phyloP scores from a whole-genome alignment of 2,888 invertebrate genomes.

The Harpalus rufipes region DNA sequence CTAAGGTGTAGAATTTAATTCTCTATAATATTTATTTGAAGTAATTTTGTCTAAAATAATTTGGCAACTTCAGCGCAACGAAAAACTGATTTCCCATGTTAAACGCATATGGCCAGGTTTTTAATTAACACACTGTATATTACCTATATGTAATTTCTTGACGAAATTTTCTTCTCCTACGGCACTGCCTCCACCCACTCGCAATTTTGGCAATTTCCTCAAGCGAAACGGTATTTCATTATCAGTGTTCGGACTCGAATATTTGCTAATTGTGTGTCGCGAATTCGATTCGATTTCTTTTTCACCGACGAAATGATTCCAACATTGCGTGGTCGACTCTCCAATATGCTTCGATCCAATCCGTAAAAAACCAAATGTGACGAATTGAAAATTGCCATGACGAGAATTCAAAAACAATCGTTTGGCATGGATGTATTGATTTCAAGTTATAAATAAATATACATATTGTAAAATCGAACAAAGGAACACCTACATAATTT shows the following conservation, averaged over 20 bases:
- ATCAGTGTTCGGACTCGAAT: neutral
- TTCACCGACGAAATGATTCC: neutral
- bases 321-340: neutral
- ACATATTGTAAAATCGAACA: constrained; percentile 1
- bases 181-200: neutral
- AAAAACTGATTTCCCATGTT: too few species aligned
- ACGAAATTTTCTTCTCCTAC: neutral
- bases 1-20: too few species aligned
- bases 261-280: neutral
- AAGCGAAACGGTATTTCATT: neutral
- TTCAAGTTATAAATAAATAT: neutral
- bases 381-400: constrained; percentile 14
- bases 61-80: too few species aligned
- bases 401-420: neutral
- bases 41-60: too few species aligned
- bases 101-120: too few species aligned
- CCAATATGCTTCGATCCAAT: neutral
- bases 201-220: neutral
- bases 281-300: constrained; percentile 22
- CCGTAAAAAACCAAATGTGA: neutral
- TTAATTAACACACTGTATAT: too few species aligned
- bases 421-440: neutral
- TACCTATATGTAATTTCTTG: neutral
- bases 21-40: too few species aligned
- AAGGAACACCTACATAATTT: neutral